These are phyloP conservation scores for Salpingus planirostris DNA, from an alignment of 2,888 invertebrate species.

Conservation along the genomic window DNA sequence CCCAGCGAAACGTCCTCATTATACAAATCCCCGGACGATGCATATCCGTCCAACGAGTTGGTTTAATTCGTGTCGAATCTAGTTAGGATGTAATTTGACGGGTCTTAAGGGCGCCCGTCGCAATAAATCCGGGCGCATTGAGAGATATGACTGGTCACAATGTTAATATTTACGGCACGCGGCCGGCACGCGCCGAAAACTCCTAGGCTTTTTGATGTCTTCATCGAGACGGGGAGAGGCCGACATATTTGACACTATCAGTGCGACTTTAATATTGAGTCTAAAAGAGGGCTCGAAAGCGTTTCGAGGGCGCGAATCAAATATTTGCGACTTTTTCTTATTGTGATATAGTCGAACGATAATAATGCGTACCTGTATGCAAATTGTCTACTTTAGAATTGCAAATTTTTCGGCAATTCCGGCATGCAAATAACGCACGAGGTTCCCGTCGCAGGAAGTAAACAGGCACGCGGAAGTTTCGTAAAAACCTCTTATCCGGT, in stretches of 20 bases:
- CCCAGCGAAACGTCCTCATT: no score
- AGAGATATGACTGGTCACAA: conserved; percentile 24
- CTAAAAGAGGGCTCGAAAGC: conserved; percentile 9
- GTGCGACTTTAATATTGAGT: conserved; percentile 11
- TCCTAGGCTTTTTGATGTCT: conserved; percentile 14
- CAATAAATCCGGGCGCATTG: conserved; percentile 15
- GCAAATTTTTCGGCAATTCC: conserved; percentile 32
- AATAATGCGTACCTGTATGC: conserved; percentile 9
- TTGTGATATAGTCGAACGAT: neutral
- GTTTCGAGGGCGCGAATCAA: conserved; percentile 6
- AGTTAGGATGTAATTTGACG: conserved; percentile 30
- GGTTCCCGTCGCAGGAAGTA: conserved; percentile 31
- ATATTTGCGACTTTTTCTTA: neutral
- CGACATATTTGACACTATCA: conserved; percentile 13
- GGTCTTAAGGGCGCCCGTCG: conserved; percentile 20
- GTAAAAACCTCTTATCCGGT: no score
- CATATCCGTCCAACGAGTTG: no score
- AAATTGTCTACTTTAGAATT: conserved; percentile 28
- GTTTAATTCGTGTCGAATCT: conserved; percentile 22
- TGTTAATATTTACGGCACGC: conserved; percentile 34
- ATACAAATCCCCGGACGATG: no score
- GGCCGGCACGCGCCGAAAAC: conserved; percentile 24
- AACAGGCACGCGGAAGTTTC: conserved; percentile 29
- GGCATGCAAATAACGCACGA: conserved; percentile 35
- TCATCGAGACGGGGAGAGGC: conserved; percentile 9